Base-by-base conservation (phyloP, 2,797 vertebrate species). In the Argya squamiceps region DNA sequence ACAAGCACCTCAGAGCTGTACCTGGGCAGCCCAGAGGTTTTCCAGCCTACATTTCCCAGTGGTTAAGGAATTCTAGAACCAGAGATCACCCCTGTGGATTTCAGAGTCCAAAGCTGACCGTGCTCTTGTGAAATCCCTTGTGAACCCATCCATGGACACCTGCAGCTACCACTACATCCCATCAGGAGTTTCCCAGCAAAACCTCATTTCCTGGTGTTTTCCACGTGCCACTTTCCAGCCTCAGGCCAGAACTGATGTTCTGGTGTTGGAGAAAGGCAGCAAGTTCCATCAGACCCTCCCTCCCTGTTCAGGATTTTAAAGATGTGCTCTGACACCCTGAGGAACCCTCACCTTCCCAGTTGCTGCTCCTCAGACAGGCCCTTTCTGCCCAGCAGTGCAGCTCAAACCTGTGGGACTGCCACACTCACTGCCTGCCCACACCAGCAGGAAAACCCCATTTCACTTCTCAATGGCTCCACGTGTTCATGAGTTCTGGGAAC, bases 121-220 rank as follows among this genome's bases (percentile, higher is more conserved):
- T 7, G 55, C 37, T 7, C 30, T 29, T 0, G 3, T 34, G 18
- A 70, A 81, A n/a, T 9, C 13, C 75, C 53, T 17, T 32, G 44
- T 1, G 5, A 56, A 19, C 8, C 15, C 2, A 0, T 1, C 15
- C 4, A 0, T 0, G 0, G 6, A 9, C 16, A 24, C 11, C 52
- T 69, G 55, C 60, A 46, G 75, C 79, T 15, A 5, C 27, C 37
- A 9, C 18, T 10, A 0, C 13, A 39, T 3, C 60, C 19, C 19
- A 44, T 0, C 12, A 29, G 59, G 59, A 64, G 29, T 22, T 47
- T 30, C 69, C 73, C 50, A 62, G n/a, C 24, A 22, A 7, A 24
- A 36, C 6, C 55, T 65, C 5, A 29, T 26, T 24, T 34, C 36
- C 47, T 60, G 18, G 3, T 2, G 34, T 17, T 74, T 32, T 6